Base-by-base conservation (phyloP, 2,888 invertebrate species). In the Steinernema scapterisci region DNA sequence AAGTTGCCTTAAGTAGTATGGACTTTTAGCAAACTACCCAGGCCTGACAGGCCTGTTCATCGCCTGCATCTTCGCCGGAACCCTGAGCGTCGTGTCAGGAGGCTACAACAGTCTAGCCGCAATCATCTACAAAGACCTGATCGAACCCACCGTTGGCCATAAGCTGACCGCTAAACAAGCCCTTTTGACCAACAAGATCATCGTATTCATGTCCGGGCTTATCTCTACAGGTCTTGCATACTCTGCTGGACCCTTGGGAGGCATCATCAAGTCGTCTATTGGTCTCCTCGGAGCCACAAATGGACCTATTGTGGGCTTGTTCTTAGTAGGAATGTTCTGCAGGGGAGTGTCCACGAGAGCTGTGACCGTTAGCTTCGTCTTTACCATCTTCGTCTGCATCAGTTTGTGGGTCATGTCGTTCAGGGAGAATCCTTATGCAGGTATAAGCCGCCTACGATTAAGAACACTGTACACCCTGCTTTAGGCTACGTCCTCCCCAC, bases 301-400 rank as follows among this genome's bases (percentile, higher is more conserved):
- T 70, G 75, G 75, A 25, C 70, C 73, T 95, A 85, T 77, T 13
- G 76, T 63, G n/a, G 77, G 70, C 38, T n/a, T 63, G 6, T 63
- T 63, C 16, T 27, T 63, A 2, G 63, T 63, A 5, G 63, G 63
- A 25, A 23, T 63, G 7, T 63, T 63, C 63, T 63, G 63, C 16
- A 23, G 63, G 19, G 3, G 1, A 1, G 63, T 63, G 19, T 63
- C 63, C 31, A 63, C 63, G 2, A 21, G 63, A 31, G 63, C 63
- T 16, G 63, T 63, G 27, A 63, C 63, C 5, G 38, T 63, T 1
- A 63, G 63, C 63, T 63, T 63, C 38, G 1, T 63, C 6, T n/a
- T 63, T 27, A 31, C 63, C 1, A 31, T 31, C 5, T 1, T 27
- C 63, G 27, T 13, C 31, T 63, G 27, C n/a, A 16, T 38, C 1